Base-by-base conservation (phyloP, 2,113 vertebrate species). In the Seriola dumerili region DNA sequence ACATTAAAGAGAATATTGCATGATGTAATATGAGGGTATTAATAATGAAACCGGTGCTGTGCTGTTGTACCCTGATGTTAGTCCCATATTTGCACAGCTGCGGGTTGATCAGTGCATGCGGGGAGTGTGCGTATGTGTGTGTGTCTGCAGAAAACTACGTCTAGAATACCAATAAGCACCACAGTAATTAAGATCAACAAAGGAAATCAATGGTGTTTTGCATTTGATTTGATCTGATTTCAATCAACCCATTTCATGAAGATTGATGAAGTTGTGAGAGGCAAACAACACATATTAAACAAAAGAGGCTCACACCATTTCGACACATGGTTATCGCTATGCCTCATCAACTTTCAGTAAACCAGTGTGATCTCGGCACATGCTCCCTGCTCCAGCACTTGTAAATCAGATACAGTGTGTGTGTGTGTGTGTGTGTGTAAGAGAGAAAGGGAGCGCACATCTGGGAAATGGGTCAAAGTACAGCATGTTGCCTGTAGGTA, bases 391-490 rank as follows among this genome's bases (percentile, higher is more conserved):
- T 80, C 46, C 57, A 52, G 19, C 62, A 73, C 76, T 52, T 81
- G 66, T 81, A 81, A 89, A 84, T 87, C 83, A 77, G 71, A 69
- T 72, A 46, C 72, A 80, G 48, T 58, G 21, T 48, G 57, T 63
- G 61, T 65, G 10, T 38, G 38, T 38, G 54, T 62, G 21, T 48
- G 57, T 63, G 29, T 29, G 61, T 66, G 11, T 9, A 29, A 23
- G 23, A 78, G 65, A 65, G 42, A 54, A 25, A 67, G 23, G 14
- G 58, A 81, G 62, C 54, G 46, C 70, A 71, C 76, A 78, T 80
- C 54, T 52, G 57, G 75, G 66, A 89, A 87, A 80, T 78, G 69
- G 88, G 72, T 85, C 80, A 87, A 82, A 59, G 48, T 85, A 73
- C 72, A 72, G 8, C 6, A 21, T 67, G 81, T 59, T 66, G 66